Evolutionary conservation across 2,888 invertebrate genomes (phyloP).

Genomic region (Brachypalpus laphriformis): DNA sequence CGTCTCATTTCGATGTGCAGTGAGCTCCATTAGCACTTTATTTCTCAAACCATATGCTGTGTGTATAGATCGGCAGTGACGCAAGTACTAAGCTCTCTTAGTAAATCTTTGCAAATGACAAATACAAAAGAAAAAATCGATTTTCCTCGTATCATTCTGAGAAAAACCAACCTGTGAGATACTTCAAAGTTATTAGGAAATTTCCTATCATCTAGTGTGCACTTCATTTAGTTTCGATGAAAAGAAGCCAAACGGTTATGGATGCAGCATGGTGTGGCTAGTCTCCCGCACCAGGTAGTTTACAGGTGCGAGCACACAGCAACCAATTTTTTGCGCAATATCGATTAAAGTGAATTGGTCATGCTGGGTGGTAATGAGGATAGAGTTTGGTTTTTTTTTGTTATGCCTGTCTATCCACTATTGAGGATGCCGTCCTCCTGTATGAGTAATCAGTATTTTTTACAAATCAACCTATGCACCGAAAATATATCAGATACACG

Average conservation of each 20-base stretch:
- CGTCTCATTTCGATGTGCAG: constrained; percentile 34
- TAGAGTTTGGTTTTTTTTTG: constrained; percentile 2
- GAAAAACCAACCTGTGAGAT: not conserved
- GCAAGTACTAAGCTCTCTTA: constrained; percentile 12
- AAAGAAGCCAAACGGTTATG: constrained; percentile 10
- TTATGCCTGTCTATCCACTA: not conserved
- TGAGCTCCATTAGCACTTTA: constrained; percentile 50
- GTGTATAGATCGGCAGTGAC: constrained; percentile 30
- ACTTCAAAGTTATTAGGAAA: constrained; percentile 18
- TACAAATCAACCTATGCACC: constrained; percentile 34
- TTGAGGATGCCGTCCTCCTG: constrained; percentile 10
- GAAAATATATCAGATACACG: constrained; percentile 39
- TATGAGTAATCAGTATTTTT: constrained; percentile 34
- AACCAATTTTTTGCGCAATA: constrained; percentile 54
- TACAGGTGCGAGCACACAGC: constrained; percentile 3
- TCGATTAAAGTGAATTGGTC: constrained; percentile 63
- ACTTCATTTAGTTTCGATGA: constrained; percentile 5
- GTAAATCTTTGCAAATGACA: constrained; percentile 29
- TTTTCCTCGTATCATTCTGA: constrained; percentile 18
- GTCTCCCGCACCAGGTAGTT: constrained; percentile 46
- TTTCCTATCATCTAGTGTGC: constrained; percentile 4
- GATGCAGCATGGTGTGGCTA: not conserved
- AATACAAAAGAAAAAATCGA: not conserved
- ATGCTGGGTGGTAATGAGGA: constrained; percentile 67
- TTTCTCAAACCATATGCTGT: not conserved